These are phyloP conservation scores for Prosapia bicincta DNA, from an alignment of 2,888 invertebrate species.

Conservation along the genomic window DNA sequence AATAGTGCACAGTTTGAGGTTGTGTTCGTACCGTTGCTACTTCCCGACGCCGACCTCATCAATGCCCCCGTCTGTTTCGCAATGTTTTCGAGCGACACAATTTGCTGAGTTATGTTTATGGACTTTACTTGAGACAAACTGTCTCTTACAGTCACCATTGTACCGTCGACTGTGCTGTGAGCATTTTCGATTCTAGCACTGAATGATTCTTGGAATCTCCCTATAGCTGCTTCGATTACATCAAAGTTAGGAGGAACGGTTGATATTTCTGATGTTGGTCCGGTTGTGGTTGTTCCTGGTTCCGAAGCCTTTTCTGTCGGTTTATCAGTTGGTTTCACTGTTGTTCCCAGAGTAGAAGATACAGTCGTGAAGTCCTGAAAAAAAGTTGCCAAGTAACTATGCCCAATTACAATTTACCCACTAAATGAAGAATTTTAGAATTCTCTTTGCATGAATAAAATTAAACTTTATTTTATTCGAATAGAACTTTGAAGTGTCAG, in stretches of 20 bases:
- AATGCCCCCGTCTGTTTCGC: background rate
- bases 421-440: too few species aligned
- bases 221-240: background rate
- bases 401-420: too few species aligned
- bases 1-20: too few species aligned
- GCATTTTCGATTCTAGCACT: background rate
- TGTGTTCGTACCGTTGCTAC: background rate
- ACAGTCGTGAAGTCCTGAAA: too few species aligned
- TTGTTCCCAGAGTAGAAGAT: background rate
- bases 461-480: too few species aligned
- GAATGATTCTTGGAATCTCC: background rate
- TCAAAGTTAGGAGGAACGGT: background rate
- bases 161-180: background rate
- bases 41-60: background rate
- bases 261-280: background rate
- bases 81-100: background rate
- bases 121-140: background rate
- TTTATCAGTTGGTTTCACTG: background rate
- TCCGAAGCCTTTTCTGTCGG: background rate
- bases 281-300: background rate
- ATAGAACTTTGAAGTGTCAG: too few species aligned
- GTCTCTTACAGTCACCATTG: background rate
- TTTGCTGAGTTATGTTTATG: background rate
- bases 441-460: too few species aligned
- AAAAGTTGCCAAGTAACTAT: too few species aligned